phyloP scores from a whole-genome alignment of 1,140 invertebrate species.

The Neodiprion virginianus region DNA sequence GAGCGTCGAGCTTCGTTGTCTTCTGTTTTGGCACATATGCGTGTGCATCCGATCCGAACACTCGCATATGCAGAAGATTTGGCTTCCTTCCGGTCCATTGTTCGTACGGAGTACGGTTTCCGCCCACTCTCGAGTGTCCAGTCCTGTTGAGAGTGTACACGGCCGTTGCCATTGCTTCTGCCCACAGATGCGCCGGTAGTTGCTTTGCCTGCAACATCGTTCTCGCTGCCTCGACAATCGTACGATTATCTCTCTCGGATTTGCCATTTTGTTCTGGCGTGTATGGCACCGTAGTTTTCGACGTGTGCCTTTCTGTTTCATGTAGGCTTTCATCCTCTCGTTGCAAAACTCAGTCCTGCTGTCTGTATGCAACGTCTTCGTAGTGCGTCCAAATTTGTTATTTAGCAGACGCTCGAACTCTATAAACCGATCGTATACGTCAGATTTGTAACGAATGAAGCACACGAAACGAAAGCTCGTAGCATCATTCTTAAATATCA shows the following conservation, averaged over 20 bases:
- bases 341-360: neutral
- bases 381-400: neutral
- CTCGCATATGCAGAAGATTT: constrained; percentile 32
- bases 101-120: constrained; percentile 8
- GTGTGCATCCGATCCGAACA: constrained; percentile 43
- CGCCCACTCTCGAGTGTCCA: neutral
- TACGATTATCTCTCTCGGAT: constrained; percentile 50
- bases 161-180: constrained; percentile 53
- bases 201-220: constrained; percentile 44
- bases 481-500: neutral
- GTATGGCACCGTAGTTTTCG: constrained; percentile 35
- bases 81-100: neutral
- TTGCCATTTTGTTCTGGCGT: constrained; percentile 51
- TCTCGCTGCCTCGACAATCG: constrained; percentile 47
- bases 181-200: constrained; percentile 50
- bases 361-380: neutral
- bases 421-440: neutral
- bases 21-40: constrained; percentile 38
- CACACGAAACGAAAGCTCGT: neutral
- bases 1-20: constrained; percentile 36
- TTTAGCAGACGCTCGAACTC: neutral
- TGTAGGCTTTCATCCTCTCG: constrained; percentile 12
- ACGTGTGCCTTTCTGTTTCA: constrained; percentile 18
- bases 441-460: neutral
- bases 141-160: constrained; percentile 30